Base-by-base conservation (phyloP, 2,888 invertebrate genomes). In the Halictus ligatus region DNA sequence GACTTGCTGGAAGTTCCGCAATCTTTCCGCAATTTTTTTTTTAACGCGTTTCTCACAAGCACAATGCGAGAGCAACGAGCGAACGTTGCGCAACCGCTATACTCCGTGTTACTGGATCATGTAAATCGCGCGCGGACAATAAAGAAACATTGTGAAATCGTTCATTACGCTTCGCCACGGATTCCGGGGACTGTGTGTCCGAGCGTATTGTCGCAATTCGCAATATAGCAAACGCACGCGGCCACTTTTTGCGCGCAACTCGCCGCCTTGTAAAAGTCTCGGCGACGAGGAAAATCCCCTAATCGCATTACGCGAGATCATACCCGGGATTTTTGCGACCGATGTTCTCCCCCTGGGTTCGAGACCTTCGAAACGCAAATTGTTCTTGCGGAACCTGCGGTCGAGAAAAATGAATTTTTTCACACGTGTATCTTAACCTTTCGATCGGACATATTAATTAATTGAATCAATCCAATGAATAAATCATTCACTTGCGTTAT, bases 71-170 rank as follows among this genome's bases (percentile, higher is more conserved):
- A 78, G 69, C 40, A 74, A 73, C 50, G 54, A 50, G 74, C 78
- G 43, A 18, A 54, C 54, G 54, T 89, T 89, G 77, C 46, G 89
- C 80, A 89, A 89, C 54, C 79, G 54, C 40, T 54, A 35, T 35
- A 54, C 21, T 54, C 54, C 10, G n/a, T 54, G 71, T 84, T 80
- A 87, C 73, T 78, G 80, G 75, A 84, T 89, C 85, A 77, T 79
- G 83, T 82, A 83, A 80, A 84, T 81, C 76, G 54, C 54, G 75
- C 58, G 80, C 46, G 35, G 58, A 77, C 77, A 75, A 80, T 50
- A 74, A 75, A 73, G 78, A 72, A 82, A 81, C 71, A 81, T 85
- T 78, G 79, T 35, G 82, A 80, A 80, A 80, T 78, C 75, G 48
- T 81, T 84, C 78, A 73, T 81, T 76, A 81, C 29, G 76, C 50